Base-by-base conservation (phyloP, 2,888 invertebrate species). In the Callyntrura guangdongensis region DNA sequence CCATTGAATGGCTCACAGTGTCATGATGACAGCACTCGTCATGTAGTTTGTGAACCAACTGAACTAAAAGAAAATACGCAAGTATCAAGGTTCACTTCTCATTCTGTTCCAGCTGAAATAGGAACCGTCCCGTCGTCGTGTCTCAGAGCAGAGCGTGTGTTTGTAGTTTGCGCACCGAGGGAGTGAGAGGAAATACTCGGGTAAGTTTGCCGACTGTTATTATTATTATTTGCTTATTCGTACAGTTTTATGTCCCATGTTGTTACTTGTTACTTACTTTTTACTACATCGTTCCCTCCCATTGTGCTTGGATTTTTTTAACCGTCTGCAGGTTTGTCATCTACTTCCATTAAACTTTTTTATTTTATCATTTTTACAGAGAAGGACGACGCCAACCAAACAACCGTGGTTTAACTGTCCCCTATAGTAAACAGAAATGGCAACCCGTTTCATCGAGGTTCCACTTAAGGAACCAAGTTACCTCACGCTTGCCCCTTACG, bases 401-500 rank as follows among this genome's bases (percentile, higher is more conserved):
- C n/a, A 59, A 17, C 59, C 59, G 59, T 36, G 17, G 17, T 17
- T 11, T 17, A 69, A 14, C 6, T 8, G 9, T 69, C n/a, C 67
- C 20, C 36, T 36, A 4, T 36, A 36, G 36, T 36, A 36, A 36
- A 36, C 36, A 36, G 14, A 90, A 74, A 92, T 92, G 92, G 82
- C 92, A 0, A 86, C 90, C 14, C 83, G 82, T 45, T 93, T 91
- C 53, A 49, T 93, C 2, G 92, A 91, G 61, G 92, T 93, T 67
- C 89, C 89, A 0, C 49, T 91, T n/a, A 81, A 84, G 84, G 90
- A 92, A 17, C 91, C 91, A 0, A 72, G 85, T 11, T 93, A 92
- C 82, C 79, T 93, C 53, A 92, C 92, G n/a, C 64, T 92, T 11
- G 82, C 92, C 27, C 36, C 86, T 8, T 93, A 87, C 83, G 93